Evolutionary conservation across 2,113 vertebrate genomes (phyloP).

Genomic region (Drymodes brunneopygia): DNA sequence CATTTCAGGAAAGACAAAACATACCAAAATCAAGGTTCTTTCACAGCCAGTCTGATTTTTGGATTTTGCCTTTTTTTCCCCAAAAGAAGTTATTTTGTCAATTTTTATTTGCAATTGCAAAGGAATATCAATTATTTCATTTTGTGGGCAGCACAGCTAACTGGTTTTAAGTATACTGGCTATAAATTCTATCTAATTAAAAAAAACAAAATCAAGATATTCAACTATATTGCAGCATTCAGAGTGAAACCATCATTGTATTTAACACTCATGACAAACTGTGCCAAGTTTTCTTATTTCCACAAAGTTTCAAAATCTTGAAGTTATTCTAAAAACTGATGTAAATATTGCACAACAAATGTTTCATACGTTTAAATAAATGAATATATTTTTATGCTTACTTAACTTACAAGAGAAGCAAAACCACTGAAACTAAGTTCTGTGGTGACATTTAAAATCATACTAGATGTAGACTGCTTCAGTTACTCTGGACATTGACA

Average conservation of each 20-base stretch:
- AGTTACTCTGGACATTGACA: background rate
- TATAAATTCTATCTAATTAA: background rate
- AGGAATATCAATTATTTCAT: conserved; percentile 8
- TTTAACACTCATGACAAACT: background rate
- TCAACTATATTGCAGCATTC: background rate
- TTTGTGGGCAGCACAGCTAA: conserved; percentile 10
- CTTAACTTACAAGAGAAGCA: background rate
- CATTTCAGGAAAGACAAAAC: background rate
- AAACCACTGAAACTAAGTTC: background rate
- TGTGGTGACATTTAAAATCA: background rate
- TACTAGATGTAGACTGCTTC: background rate
- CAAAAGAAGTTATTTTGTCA: background rate
- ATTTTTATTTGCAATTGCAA: conserved; percentile 3
- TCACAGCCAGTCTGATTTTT: background rate
- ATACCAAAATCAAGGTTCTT: background rate
- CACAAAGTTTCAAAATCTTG: conserved; percentile 5
- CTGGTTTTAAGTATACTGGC: background rate
- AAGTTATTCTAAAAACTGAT: conserved; percentile 34
- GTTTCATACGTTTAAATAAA: background rate
- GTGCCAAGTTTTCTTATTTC: background rate
- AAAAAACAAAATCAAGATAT: background rate
- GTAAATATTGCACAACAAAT: conserved; percentile 41
- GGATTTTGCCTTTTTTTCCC: background rate
- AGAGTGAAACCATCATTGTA: background rate
- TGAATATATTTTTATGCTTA: background rate